These are phyloP conservation scores for Spatulosminthurus flaviceps DNA, from an alignment of 2,888 invertebrate species.

Conservation along the genomic window DNA sequence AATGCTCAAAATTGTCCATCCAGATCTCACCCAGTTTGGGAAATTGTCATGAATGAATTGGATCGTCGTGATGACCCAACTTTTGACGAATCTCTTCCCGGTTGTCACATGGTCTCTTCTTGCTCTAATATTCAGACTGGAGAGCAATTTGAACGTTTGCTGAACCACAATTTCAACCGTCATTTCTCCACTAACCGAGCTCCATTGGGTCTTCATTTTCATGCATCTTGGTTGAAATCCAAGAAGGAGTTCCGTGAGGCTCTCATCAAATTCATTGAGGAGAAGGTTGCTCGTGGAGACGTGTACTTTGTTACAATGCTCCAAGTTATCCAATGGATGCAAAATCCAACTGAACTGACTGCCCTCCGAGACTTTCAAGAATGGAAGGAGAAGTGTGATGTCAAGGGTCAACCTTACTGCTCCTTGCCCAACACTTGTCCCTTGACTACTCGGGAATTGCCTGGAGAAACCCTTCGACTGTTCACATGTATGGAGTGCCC, in stretches of 20 bases:
- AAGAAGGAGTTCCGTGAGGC: constrained; percentile 93
- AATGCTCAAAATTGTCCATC: constrained; percentile 91
- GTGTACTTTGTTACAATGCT: constrained; percentile 93
- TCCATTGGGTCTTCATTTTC: constrained; percentile 84
- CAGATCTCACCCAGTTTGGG: constrained; percentile 89
- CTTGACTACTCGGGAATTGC: constrained; percentile 86
- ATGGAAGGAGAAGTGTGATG: constrained; percentile 95
- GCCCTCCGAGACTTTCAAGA: constrained; percentile 89
- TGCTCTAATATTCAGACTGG: constrained; percentile 92
- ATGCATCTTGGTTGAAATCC: constrained; percentile 93
- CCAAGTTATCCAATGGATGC: constrained; percentile 93
- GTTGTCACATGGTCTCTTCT: constrained; percentile 94
- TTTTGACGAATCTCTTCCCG: constrained; percentile 90
- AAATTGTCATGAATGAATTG: constrained; percentile 95
- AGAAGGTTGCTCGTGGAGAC: constrained; percentile 87
- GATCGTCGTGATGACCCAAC: constrained; percentile 93
- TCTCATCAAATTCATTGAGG: constrained; percentile 90
- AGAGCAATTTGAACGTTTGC: constrained; percentile 84
- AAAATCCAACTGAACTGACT: constrained; percentile 88
- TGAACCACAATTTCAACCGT: constrained; percentile 93
- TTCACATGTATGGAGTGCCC: constrained; percentile 97
- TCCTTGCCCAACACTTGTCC: constrained; percentile 92
- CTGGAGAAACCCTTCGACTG: constrained; percentile 88
- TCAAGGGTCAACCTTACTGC: constrained; percentile 92
- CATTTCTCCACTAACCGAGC: constrained; percentile 93